These are phyloP conservation scores for Agrotis clavis DNA, from an alignment of 2,888 invertebrate genomes.

Conservation along the genomic window DNA sequence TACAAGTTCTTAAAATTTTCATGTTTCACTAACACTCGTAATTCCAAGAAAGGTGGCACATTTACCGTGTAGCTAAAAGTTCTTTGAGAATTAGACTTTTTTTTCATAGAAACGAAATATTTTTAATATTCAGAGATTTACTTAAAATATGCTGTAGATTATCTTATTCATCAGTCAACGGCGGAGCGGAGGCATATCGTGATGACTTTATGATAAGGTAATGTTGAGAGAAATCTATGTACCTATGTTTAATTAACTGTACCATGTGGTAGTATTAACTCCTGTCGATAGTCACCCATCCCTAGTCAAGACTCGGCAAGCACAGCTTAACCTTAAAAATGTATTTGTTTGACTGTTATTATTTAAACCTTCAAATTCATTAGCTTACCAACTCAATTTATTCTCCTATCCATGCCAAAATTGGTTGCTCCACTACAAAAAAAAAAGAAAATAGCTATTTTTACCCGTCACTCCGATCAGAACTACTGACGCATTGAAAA, in stretches of 20 bases:
- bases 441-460: background rate
- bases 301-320: too few relatives aligned
- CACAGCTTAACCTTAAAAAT: too few relatives aligned
- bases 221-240: too few relatives aligned
- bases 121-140: constrained; percentile 5
- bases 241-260: too few relatives aligned
- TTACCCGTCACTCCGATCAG: background rate
- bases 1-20: constrained; percentile 43
- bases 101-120: constrained; percentile 8
- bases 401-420: background rate
- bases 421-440: background rate
- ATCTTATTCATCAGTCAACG: background rate
- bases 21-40: constrained; percentile 29
- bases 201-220: background rate
- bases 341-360: too few relatives aligned
- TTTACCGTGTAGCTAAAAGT: constrained; percentile 21
- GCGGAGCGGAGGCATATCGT: background rate
- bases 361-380: too few relatives aligned
- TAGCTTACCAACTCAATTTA: too few relatives aligned
- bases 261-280: too few relatives aligned
- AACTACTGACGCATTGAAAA: constrained; percentile 6
- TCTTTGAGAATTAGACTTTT: constrained; percentile 37
- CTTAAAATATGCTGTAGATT: background rate
- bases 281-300: too few relatives aligned
- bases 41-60: constrained; percentile 24